Base-by-base conservation (phyloP, 2,888 invertebrate species). In the Panopea generosa region DNA sequence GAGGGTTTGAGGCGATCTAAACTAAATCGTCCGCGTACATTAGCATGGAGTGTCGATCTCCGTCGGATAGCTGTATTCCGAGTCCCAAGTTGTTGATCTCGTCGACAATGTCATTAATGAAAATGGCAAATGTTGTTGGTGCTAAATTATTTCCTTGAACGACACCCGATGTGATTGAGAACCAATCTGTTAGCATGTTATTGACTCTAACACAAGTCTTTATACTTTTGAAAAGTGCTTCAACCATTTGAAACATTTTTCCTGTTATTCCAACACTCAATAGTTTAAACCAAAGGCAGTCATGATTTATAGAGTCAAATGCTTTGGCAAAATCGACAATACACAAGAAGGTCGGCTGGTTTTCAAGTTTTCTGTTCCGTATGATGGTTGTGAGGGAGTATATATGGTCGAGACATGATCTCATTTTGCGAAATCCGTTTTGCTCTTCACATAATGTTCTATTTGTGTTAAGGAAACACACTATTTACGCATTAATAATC, bases 211-310 rank as follows among this genome's bases (percentile, higher is more conserved):
- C 20, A 20, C 18, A 16, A 9, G 47, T 16, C 16, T 47, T 16
- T 47, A 20, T 47, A 47, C 20, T 20, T 3, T 6, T 47, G 16
- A 9, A 20, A 6, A 47, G 6, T 4, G 47, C 4, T 20, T 47
- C 16, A 9, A 47, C 16, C 4, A 20, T 18, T 4, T 6, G 4
- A 16, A 9, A 47, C 33, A 33, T 33, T 33, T 33, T 33, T 7
- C 33, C 33, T 4, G 33, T 33, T 7, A 33, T 45, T 24, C 60
- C 43, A n/a, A 24, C 22, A 1, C 16, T 22, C n/a, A 60, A 4
- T 40, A 60, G 45, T 24, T 60, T 60, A 60, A 45, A 60, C 60
- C 60, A 60, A n/a, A 60, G 45, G 33, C 60, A 60, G 9, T 60
- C 47, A n/a, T 45, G 22, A 18, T 45, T 47, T 7, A 60, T 43